phyloP scores from a whole-genome alignment of 2,888 invertebrate species.

The Agrochola lota region DNA sequence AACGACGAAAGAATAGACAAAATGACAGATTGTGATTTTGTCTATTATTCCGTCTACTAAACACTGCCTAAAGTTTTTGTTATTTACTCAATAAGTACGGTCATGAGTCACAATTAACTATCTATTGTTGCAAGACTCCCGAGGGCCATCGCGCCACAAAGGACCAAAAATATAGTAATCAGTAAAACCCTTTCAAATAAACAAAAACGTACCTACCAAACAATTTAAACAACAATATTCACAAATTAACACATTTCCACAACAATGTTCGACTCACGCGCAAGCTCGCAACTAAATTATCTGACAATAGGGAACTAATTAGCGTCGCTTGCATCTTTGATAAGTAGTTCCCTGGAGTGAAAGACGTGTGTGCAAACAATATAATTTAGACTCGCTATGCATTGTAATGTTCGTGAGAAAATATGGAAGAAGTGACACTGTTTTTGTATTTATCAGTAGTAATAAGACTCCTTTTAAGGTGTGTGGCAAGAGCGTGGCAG shows the following conservation, averaged over 20 bases:
- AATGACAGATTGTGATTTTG: too few species aligned
- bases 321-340: slow-evolving; percentile 46
- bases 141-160: not conserved
- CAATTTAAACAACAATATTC: slow-evolving; percentile 14
- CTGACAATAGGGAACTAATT: slow-evolving; percentile 56
- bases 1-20: too few species aligned
- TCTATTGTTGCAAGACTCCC: not conserved
- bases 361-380: slow-evolving; percentile 48
- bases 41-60: too few species aligned
- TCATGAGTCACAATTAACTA: too few species aligned
- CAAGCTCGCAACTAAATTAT: slow-evolving; percentile 53
- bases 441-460: too few species aligned
- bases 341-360: slow-evolving; percentile 54
- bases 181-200: not conserved
- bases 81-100: not conserved
- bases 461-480: too few species aligned
- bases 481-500: too few species aligned
- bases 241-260: slow-evolving; percentile 38
- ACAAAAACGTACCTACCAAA: slow-evolving; percentile 9
- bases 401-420: slow-evolving; percentile 50
- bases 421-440: too few species aligned
- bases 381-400: slow-evolving; percentile 20
- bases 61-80: not conserved
- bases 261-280: slow-evolving; percentile 52
- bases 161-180: not conserved